Base-by-base conservation (phyloP, 2,113 vertebrate genomes). In the Laticauda laticaudata region DNA sequence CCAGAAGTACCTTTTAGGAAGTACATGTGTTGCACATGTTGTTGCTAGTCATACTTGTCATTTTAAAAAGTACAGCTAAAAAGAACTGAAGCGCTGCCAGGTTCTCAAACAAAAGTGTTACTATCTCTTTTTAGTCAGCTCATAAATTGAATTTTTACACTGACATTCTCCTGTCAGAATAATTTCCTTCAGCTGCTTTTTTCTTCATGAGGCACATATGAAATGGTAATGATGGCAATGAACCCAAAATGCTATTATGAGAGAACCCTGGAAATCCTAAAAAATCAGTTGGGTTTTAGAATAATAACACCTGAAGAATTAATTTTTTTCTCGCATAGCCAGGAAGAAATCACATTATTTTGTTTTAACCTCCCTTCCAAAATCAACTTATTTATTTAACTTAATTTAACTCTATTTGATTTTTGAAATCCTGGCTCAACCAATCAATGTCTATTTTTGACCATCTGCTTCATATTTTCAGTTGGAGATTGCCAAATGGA, bases 51-150 rank as follows among this genome's bases (percentile, higher is more conserved):
- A 43, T 34, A 34, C 20, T 12, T 95, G 95, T 94, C 90, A 92
- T 92, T 94, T 96, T 94, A 96, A 93, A 96, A 95, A 94, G 94
- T 93, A 89, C 87, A 95, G 48, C 94, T 95, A 94, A 93, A 94
- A 94, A 95, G 88, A 90, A 96, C 91, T 97, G 95, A 97, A 97
- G 96, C 94, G 88, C 61, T 97, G 96, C 96, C 95, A 96, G 75
- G 7, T 96, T 93, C 90, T 95, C 93, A 96, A 96, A 96, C 93
- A 96, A 95, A 96, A 97, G 87, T 90, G 94, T 94, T 96, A 95
- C 96, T 95, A 96, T 96, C 94, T 94, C 89, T 94, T 94, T 95
- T 95, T 95, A 96, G 96, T 96, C 94, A 95, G 92, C 93, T 94
- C 90, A 59, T 92, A 96, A 95, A 97, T 39, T 95, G 91, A 93